Conservation (phyloP, 2,113 vertebrate genomes). For the Chiloscyllium plagiosum region DNA sequence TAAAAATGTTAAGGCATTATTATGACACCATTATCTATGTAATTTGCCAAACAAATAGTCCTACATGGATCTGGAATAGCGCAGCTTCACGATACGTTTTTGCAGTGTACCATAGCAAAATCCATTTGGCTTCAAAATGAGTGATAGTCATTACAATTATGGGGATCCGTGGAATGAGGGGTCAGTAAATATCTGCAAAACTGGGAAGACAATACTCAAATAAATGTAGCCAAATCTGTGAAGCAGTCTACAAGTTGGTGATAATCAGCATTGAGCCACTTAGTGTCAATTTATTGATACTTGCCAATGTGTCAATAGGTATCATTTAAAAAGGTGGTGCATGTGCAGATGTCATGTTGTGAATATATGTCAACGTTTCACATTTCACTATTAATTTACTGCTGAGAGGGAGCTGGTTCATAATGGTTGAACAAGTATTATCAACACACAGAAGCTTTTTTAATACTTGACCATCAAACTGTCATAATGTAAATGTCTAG, state of each 20-base stretch:
- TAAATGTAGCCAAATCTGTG: background rate
- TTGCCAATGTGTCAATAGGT: background rate
- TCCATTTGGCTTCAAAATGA: slow-evolving; percentile 20
- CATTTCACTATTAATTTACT: background rate
- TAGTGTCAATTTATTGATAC: background rate
- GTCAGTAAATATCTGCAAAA: background rate
- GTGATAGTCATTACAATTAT: background rate
- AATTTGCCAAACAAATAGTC: background rate
- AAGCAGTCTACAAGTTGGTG: background rate
- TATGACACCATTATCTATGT: background rate
- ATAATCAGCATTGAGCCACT: too few species aligned
- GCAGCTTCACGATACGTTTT: background rate
- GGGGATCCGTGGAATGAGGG: background rate
- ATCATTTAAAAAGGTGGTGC: background rate
- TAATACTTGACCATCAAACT: background rate
- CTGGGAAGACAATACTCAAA: background rate
- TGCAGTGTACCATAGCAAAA: background rate
- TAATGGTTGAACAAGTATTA: background rate
- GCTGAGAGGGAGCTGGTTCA: background rate
- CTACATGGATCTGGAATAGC: background rate
- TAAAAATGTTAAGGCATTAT: background rate
- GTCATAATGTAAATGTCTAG: background rate
- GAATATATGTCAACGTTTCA: background rate
- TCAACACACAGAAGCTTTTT: background rate
- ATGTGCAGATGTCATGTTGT: background rate